phyloP scores from a whole-genome alignment of 1,140 invertebrate species.

The Habropoda laboriosa region DNA sequence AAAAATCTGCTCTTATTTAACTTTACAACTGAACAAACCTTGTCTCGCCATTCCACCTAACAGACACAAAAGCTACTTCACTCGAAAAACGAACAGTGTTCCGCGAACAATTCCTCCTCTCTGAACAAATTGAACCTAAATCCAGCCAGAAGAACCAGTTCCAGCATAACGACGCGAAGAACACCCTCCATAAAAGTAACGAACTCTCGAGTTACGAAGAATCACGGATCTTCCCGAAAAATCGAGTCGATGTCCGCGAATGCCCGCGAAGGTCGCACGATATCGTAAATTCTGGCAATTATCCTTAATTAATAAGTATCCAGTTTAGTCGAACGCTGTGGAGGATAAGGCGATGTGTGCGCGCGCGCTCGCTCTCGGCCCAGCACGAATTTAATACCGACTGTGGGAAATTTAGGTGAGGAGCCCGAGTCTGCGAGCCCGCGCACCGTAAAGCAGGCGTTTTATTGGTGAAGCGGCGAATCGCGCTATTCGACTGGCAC shows the following conservation, averaged over 20 bases:
- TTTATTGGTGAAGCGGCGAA: constrained; percentile 74
- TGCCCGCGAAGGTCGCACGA: constrained; percentile 60
- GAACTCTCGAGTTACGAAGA: neutral
- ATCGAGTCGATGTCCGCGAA: neutral
- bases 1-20: no score
- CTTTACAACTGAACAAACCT: no score
- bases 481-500: constrained; percentile 76
- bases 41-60: no score
- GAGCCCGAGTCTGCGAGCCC: constrained; percentile 57
- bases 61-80: no score
- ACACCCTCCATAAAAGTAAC: neutral
- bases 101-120: no score
- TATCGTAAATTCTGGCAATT: constrained; percentile 78
- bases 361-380: constrained; percentile 24
- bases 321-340: constrained; percentile 60
- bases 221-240: constrained; percentile 4
- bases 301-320: constrained; percentile 76
- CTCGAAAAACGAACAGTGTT: no score
- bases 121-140: no score
- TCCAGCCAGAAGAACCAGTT: neutral
- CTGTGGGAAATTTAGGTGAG: constrained; percentile 77
- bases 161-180: no score
- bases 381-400: constrained; percentile 70
- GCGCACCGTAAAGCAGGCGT: constrained; percentile 69
- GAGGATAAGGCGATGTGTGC: neutral